phyloP scores from a whole-genome alignment of 2,888 invertebrate genomes.

The Incurvaria masculella region DNA sequence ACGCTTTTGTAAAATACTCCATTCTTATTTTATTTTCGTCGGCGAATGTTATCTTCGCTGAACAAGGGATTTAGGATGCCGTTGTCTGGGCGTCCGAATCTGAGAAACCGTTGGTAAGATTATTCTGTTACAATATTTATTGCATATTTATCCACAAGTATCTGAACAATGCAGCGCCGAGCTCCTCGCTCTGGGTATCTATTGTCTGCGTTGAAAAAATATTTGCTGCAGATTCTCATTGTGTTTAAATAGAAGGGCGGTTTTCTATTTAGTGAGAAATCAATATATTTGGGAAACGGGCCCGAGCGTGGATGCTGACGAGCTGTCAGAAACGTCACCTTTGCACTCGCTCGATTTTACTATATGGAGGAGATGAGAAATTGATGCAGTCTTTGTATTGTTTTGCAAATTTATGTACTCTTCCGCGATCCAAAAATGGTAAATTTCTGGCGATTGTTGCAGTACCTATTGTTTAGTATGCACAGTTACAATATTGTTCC shows the following conservation, averaged over 20 bases:
- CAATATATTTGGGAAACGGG: neutral
- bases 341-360: neutral
- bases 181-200: neutral
- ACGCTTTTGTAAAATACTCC: no score
- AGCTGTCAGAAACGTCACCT: neutral
- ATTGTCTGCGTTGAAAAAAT: neutral
- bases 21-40: no score
- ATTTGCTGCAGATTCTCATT: neutral
- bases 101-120: slow-evolving; percentile 8
- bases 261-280: neutral
- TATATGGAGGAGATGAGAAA: neutral
- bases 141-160: slow-evolving; percentile 29
- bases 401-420: neutral
- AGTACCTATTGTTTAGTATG: no score
- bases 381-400: neutral
- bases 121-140: slow-evolving; percentile 28
- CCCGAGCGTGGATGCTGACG: neutral
- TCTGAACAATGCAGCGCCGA: slow-evolving; percentile 23
- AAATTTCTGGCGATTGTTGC: no score
- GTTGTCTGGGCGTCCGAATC: neutral
- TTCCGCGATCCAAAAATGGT: no score
- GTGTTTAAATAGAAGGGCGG: neutral
- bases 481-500: no score
- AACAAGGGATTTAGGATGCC: neutral
- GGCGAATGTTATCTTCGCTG: neutral